A percentile compares a stretch with the other conserved stretches of the same genome.
These are phyloP conservation scores for Amphiduros pacificus DNA, from an alignment of 2,888 invertebrate species.

Conservation along the genomic window DNA sequence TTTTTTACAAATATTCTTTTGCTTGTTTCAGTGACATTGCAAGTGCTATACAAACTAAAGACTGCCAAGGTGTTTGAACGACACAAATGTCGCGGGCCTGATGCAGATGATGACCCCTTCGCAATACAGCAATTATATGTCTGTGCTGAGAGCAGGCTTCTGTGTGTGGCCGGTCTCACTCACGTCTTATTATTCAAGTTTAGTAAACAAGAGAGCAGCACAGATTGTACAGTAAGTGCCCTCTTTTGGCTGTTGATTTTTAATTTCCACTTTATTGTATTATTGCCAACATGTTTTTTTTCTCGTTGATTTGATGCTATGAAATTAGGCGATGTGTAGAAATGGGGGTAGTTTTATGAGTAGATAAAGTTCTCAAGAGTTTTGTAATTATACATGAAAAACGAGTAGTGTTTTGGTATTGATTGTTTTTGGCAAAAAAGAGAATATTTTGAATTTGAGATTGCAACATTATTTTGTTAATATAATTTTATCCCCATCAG, in stretches of 20 bases:
- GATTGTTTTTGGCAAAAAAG: too few relatives aligned
- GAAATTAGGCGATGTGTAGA: too few relatives aligned
- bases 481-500: too few relatives aligned
- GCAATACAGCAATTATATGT: conserved; percentile 87
- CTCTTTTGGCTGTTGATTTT: background rate
- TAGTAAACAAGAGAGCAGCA: conserved; percentile 82
- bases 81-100: conserved; percentile 61
- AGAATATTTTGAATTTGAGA: too few relatives aligned
- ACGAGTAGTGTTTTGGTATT: too few relatives aligned
- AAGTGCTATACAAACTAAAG: conserved; percentile 95
- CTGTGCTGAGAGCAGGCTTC: conserved; percentile 87
- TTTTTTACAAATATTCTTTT: background rate
- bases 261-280: too few relatives aligned
- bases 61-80: conserved; percentile 89
- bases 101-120: conserved; percentile 78
- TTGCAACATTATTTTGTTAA: too few relatives aligned
- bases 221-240: conserved; percentile 55
- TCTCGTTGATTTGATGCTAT: too few relatives aligned
- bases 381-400: too few relatives aligned
- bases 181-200: conserved; percentile 96
- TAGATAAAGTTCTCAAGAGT: too few relatives aligned
- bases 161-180: conserved; percentile 88
- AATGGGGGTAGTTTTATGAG: too few relatives aligned
- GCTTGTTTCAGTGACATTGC: conserved; percentile 73
- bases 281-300: too few relatives aligned